Evolutionary conservation across 2,888 invertebrate species (phyloP).

Genomic region (Drosophila nr. fundita): DNA sequence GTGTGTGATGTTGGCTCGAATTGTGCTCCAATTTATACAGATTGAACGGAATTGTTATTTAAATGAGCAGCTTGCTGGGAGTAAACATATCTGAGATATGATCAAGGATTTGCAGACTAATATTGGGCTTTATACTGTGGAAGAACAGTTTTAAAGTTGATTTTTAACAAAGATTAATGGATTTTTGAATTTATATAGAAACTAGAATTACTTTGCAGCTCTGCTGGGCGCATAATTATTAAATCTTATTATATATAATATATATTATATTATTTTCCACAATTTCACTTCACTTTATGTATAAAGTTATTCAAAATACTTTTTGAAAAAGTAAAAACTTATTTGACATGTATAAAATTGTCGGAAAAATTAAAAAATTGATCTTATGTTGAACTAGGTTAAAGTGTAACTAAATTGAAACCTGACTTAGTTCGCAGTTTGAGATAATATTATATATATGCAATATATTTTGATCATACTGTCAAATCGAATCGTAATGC

Average conservation of each 20-base stretch:
- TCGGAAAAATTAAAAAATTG: not conserved
- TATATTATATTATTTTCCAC: not conserved
- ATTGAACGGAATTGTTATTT: not conserved
- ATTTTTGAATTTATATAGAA: not conserved
- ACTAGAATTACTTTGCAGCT: not conserved
- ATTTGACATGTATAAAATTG: not conserved
- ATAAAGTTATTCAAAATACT: too few relatives aligned
- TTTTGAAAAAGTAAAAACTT: not conserved
- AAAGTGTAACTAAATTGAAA: not conserved
- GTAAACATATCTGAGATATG: not conserved
- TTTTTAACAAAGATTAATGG: not conserved
- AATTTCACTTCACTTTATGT: too few relatives aligned
- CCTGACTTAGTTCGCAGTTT: not conserved
- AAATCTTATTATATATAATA: not conserved
- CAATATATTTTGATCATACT: not conserved
- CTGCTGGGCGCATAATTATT: not conserved
- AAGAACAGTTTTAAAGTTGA: not conserved
- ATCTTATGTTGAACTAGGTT: not conserved
- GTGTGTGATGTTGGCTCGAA: not conserved
- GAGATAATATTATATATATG: not conserved
- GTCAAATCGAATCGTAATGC: not conserved
- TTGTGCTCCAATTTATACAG: not conserved
- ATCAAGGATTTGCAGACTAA: not conserved
- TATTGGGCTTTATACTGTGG: rapidly evolving
- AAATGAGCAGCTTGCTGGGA: not conserved